Percentiles rank a stretch among this genome's conserved stretches.
phyloP scores from a whole-genome alignment of 2,797 vertebrate genomes.

The Neosilurus hyrtlii region DNA sequence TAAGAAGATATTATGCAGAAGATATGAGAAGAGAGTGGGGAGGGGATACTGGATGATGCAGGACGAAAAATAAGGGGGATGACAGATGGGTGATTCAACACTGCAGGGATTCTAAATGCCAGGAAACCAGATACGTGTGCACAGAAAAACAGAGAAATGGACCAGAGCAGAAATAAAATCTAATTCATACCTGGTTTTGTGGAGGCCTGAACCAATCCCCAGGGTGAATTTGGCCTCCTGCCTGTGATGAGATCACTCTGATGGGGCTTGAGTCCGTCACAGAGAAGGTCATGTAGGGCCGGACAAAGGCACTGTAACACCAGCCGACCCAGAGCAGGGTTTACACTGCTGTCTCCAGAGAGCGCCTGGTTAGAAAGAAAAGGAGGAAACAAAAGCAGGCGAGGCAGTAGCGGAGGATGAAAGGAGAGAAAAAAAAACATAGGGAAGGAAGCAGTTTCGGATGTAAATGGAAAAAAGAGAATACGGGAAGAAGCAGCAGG shows the following conservation, averaged over 20 bases:
- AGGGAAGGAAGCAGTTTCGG: not conserved
- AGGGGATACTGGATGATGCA: constrained; percentile 28
- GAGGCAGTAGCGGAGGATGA: constrained; percentile 39
- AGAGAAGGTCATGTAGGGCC: constrained; percentile 82
- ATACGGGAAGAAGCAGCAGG: constrained; percentile 29
- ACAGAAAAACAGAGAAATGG: constrained; percentile 40
- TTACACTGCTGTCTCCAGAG: constrained; percentile 90
- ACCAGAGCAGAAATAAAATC: not conserved
- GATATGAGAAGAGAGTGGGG: not conserved
- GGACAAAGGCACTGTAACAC: constrained; percentile 90
- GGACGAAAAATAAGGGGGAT: constrained; percentile 24
- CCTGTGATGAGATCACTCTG: constrained; percentile 94
- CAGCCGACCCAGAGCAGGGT: constrained; percentile 87
- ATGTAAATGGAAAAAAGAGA: constrained; percentile 12
- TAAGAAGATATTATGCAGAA: constrained; percentile 4
- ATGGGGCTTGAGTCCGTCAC: constrained; percentile 88
- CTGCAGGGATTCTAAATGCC: constrained; percentile 34
- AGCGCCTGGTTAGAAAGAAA: constrained; percentile 75
- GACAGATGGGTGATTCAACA: constrained; percentile 54
- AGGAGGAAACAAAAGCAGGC: constrained; percentile 46
- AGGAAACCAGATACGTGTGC: constrained; percentile 15
- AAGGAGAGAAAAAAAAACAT: constrained; percentile 42
- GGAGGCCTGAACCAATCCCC: constrained; percentile 89
- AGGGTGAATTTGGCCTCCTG: constrained; percentile 86
- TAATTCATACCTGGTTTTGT: constrained; percentile 79